Conservation (phyloP, 2,113 vertebrate species). For the Camelus dromedarius region DNA sequence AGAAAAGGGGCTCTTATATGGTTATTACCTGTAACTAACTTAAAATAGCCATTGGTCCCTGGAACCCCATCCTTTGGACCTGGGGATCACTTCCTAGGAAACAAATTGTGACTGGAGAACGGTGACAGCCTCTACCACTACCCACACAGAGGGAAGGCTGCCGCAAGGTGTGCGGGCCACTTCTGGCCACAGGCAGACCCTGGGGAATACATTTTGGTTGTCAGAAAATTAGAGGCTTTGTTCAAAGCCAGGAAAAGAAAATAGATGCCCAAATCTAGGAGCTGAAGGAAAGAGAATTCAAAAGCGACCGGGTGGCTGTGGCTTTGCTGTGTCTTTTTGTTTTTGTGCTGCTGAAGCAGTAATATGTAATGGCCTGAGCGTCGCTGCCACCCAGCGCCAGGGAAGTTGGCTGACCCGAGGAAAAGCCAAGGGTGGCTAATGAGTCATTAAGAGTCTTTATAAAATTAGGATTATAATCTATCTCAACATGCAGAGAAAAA, state of each 20-base stretch:
- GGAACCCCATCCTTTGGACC: neutral
- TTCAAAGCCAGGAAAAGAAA: slow-evolving; percentile 66
- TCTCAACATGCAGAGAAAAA: slow-evolving; percentile 77
- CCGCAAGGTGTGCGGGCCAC: rapidly evolving
- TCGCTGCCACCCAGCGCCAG: slow-evolving; percentile 42
- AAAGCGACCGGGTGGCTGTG: neutral
- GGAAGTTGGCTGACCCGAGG: slow-evolving; percentile 80
- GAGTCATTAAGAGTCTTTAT: slow-evolving; percentile 85
- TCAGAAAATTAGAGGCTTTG: slow-evolving; percentile 68
- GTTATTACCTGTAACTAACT: neutral
- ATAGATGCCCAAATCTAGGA: slow-evolving; percentile 12
- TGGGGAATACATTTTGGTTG: neutral
- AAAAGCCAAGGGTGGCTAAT: slow-evolving; percentile 85
- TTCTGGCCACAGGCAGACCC: neutral
- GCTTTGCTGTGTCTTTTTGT: slow-evolving; percentile 54
- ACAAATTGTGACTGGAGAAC: neutral
- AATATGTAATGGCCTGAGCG: slow-evolving; percentile 53
- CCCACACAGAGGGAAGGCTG: too few species aligned
- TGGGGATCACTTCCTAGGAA: neutral
- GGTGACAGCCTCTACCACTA: rapidly evolving
- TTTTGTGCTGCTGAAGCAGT: slow-evolving; percentile 49
- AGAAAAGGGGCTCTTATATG: neutral
- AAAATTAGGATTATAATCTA: slow-evolving; percentile 86
- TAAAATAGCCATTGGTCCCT: neutral
- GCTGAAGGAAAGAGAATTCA: slow-evolving; percentile 23